Evolutionary conservation across 2,888 invertebrate genomes (phyloP).

Genomic region (Achlya flavicornis): DNA sequence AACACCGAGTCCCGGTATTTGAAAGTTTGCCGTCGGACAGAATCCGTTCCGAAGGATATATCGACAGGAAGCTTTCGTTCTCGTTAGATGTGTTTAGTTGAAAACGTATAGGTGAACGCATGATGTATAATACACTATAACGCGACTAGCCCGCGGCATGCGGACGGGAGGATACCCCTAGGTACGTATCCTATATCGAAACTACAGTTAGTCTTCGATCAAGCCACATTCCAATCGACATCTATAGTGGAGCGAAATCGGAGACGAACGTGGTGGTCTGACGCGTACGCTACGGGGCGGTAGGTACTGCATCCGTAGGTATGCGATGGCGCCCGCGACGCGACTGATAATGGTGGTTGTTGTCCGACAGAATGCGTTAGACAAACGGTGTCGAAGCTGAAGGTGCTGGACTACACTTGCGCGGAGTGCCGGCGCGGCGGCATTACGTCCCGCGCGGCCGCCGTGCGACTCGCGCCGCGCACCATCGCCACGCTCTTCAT

Average conservation of each 20-base stretch:
- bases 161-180: slow-evolving; percentile 17
- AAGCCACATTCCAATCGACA: background rate
- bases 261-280: background rate
- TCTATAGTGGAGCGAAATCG: background rate
- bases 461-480: slow-evolving; percentile 76
- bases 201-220: background rate
- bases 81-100: slow-evolving; percentile 60
- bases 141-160: slow-evolving; percentile 36
- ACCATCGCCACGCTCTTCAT: slow-evolving; percentile 82
- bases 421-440: slow-evolving; percentile 79
- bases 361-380: slow-evolving; percentile 76
- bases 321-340: slow-evolving; percentile 9
- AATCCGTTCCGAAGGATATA: slow-evolving; percentile 25
- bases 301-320: slow-evolving; percentile 28
- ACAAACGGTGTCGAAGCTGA: slow-evolving; percentile 64
- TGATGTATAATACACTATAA: slow-evolving; percentile 64
- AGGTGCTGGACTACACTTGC: slow-evolving; percentile 81
- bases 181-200: background rate
- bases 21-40: slow-evolving; percentile 9
- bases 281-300: slow-evolving; percentile 27
- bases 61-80: slow-evolving; percentile 58
- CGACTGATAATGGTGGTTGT: slow-evolving; percentile 5
- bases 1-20: slow-evolving; percentile 2
- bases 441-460: slow-evolving; percentile 78
- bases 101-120: slow-evolving; percentile 63